A percentile compares a stretch with the other conserved stretches of the same genome.
Conservation (phyloP, 2,797 vertebrate genomes). For the Aotus griseimembra region DNA sequence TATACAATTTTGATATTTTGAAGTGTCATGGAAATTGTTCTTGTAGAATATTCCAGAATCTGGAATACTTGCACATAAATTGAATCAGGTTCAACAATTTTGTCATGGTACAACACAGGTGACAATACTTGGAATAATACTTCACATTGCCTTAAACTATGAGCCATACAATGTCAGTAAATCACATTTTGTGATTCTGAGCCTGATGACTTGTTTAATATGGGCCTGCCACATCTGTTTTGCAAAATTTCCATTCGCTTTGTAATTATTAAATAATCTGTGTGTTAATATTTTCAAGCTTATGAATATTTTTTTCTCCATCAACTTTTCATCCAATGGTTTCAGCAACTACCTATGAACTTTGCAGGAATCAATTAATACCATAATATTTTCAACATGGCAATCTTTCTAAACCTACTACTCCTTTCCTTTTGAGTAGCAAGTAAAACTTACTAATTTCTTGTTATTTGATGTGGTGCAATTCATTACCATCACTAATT, state of each 20-base stretch:
- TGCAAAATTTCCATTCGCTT: neutral
- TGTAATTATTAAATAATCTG: neutral
- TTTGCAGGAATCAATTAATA: neutral
- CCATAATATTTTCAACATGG: neutral
- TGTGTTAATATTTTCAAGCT: neutral
- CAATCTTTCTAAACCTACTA: neutral
- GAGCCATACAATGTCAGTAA: neutral
- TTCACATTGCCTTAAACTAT: neutral
- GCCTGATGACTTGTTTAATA: neutral
- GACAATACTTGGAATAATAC: neutral
- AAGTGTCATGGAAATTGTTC: neutral
- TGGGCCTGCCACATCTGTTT: neutral
- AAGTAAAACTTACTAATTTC: neutral
- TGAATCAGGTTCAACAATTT: neutral
- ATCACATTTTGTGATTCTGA: no score
- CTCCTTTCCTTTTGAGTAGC: neutral
- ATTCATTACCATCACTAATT: neutral
- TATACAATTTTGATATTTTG: neutral
- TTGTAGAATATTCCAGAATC: neutral
- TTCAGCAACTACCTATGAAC: neutral
- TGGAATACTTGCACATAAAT: neutral
- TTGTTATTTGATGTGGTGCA: neutral
- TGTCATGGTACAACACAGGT: neutral
- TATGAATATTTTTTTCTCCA: neutral
- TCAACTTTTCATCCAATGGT: neutral